These are phyloP conservation scores for Myrmecophaga tridactyla DNA, from an alignment of 2,113 vertebrate species.

Conservation along the genomic window DNA sequence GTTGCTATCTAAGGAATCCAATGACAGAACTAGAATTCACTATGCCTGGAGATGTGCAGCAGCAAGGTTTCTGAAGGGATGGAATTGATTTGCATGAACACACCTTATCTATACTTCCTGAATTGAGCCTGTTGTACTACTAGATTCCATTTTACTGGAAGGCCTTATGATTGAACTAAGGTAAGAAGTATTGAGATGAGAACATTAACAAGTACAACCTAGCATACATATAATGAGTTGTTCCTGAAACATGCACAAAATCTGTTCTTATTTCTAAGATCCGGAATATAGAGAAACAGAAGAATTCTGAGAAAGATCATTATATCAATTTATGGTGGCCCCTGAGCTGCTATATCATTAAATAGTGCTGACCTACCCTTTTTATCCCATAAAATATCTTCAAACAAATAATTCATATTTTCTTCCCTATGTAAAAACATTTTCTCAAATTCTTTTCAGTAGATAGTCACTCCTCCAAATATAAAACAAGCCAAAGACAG, in stretches of 20 bases:
- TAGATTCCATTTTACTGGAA: neutral
- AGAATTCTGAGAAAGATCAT: neutral
- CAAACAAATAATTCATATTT: neutral
- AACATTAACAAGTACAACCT: neutral
- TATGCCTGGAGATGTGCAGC: neutral
- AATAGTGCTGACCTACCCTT: neutral
- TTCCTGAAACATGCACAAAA: neutral
- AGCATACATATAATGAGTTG: neutral
- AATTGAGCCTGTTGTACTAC: neutral
- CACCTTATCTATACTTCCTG: neutral
- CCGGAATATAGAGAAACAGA: neutral
- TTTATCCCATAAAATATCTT: neutral
- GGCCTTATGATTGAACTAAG: neutral
- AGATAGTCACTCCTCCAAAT: neutral
- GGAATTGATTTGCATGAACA: neutral
- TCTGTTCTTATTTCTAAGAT: neutral
- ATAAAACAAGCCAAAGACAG: neutral
- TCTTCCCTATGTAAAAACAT: neutral
- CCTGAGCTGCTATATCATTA: neutral
- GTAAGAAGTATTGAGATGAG: neutral
- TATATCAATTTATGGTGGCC: fast-evolving
- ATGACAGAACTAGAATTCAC: neutral
- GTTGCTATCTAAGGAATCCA: neutral
- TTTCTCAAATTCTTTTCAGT: neutral
- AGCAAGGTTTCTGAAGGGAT: neutral